These are phyloP conservation scores for Ricordea florida DNA, from an alignment of 92 coral and sea anemone species.

Conservation along the genomic window DNA sequence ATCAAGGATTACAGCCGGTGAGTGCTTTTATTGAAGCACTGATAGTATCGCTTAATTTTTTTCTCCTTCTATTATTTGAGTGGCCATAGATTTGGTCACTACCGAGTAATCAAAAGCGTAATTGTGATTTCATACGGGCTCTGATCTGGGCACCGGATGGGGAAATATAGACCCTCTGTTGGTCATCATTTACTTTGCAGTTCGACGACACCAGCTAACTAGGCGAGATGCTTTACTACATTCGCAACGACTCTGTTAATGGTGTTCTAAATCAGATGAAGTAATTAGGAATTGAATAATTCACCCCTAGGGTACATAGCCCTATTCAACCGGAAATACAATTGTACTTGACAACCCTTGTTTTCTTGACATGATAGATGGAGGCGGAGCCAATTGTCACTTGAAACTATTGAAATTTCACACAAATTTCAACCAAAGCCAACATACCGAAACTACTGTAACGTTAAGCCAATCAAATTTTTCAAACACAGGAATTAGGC, in stretches of 20 bases:
- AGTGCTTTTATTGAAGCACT: too few relatives aligned
- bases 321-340: constrained; percentile 64
- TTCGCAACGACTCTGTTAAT: constrained; percentile 1
- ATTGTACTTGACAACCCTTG: constrained; percentile 54
- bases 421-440: constrained; percentile 62
- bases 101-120: too few relatives aligned
- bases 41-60: too few relatives aligned
- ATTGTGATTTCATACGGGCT: too few relatives aligned
- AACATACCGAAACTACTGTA: constrained; percentile 62
- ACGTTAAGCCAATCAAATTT: constrained; percentile 55
- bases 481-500: constrained; percentile 5
- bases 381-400: constrained; percentile 82
- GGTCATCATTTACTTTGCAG: neutral
- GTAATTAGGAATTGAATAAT: constrained; percentile 29
- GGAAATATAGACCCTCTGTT: too few relatives aligned
- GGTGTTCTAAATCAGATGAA: neutral
- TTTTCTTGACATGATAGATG: constrained; percentile 65
- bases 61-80: too few relatives aligned
- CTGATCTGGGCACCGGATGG: too few relatives aligned
- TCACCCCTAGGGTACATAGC: constrained; percentile 46
- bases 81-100: too few relatives aligned
- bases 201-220: neutral
- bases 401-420: constrained; percentile 69
- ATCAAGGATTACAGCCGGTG: too few relatives aligned
- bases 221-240: neutral